Conservation (phyloP, 2,888 invertebrate species). For the Noctua fimbriata region DNA sequence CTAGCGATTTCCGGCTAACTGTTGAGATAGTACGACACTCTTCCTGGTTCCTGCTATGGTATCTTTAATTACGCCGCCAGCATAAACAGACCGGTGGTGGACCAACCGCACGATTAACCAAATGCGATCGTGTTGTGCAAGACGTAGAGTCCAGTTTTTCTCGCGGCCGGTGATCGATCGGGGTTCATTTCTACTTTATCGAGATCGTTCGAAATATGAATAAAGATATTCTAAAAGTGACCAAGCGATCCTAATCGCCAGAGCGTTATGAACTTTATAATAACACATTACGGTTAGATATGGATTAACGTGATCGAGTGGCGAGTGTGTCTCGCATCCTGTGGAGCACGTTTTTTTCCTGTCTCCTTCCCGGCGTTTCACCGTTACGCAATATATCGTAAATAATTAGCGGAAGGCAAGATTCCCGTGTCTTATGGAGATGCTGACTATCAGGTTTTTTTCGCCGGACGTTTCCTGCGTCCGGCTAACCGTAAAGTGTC, state of each 20-base stretch:
- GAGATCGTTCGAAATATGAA: conserved; percentile 89
- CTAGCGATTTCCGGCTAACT: conserved; percentile 90
- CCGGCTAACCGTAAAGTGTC: conserved; percentile 78
- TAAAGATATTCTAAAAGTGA: conserved; percentile 89
- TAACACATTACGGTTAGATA: conserved; percentile 74
- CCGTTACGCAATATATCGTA: conserved; percentile 90
- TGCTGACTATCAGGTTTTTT: conserved; percentile 86
- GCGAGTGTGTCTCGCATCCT: conserved; percentile 84
- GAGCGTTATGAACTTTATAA: conserved; percentile 77
- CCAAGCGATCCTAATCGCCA: conserved; percentile 73
- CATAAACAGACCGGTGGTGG: conserved; percentile 81
- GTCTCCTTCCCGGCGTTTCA: conserved; percentile 89
- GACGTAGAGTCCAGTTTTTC: conserved; percentile 77
- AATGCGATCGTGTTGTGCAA: conserved; percentile 70
- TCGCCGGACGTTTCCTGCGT: conserved; percentile 84
- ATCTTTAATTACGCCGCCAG: conserved; percentile 88
- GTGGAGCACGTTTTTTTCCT: conserved; percentile 88
- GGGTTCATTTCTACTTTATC: conserved; percentile 85
- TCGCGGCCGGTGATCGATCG: conserved; percentile 75
- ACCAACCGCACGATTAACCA: conserved; percentile 58
- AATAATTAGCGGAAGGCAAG: conserved; percentile 90
- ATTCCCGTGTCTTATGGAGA: conserved; percentile 90
- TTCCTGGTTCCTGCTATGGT: conserved; percentile 90
- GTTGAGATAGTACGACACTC: conserved; percentile 90
- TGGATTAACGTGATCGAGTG: conserved; percentile 71